Base-by-base conservation (phyloP, 1,140 invertebrate species). In the Neuroterus valhalla region DNA sequence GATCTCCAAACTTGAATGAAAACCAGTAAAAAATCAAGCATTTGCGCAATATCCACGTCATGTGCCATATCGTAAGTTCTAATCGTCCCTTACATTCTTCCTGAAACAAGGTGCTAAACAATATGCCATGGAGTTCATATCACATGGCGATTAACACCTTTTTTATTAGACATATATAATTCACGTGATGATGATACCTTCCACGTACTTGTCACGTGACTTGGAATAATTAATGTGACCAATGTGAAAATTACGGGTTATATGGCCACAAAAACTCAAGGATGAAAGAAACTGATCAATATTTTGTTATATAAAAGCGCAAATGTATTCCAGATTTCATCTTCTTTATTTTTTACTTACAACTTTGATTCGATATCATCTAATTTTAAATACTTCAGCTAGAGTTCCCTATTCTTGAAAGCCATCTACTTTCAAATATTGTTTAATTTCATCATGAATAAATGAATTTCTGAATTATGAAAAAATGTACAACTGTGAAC, bases 71-170 rank as follows among this genome's bases (percentile, higher is more conserved):
- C 12, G 3, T 3, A 31, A 62, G 14, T 62, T 23, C 15, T 15
- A n/a, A 62, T 62, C 31, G 14, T 62, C 23, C 15, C 55, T 62
- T 62, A 23, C 15, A 62, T 62, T 5, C 31, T 62, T 62, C n/a
- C n/a, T n/a, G 4, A 62, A 31, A 62, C 31, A 38, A 12, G 21
- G 8, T 23, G 15, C 2, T 55, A 62, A 31, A 14, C 14, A 26
- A 62, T 26, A 26, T 14, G 55, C 55, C 55, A 62, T 62, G 31
- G 55, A 62, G 8, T 38, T 31, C 55, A 62, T 62, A 62, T 62
- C 55, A 62, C 23, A 23, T 62, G 55, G 26, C 23, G 11, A 62
- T 62, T 62, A 62, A 62, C 55, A 62, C 55, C 21, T 62, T 62
- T 62, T 62, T 26, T 15, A 17, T 62, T 62, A 15, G 3, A n/a